These are phyloP conservation scores for Pristionchus arcanus DNA, from an alignment of 2,888 invertebrate genomes.

Conservation along the genomic window DNA sequence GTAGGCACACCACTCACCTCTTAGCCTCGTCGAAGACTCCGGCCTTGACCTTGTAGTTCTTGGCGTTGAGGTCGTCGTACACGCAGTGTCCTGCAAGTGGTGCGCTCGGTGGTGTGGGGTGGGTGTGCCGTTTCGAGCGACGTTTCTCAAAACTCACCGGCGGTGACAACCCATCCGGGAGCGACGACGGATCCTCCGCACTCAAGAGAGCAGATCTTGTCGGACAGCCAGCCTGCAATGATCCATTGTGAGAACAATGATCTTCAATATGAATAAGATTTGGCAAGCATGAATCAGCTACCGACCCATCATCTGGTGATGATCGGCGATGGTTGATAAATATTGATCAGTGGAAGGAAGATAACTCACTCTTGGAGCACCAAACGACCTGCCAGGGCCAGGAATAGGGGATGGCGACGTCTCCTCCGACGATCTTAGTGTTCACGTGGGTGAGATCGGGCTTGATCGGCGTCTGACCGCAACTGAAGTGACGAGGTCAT, in stretches of 20 bases:
- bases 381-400: conserved; percentile 58
- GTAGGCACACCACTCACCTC: conserved; percentile 49
- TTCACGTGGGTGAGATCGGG: conserved; percentile 24
- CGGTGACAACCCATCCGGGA: conserved; percentile 60
- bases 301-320: too few species aligned
- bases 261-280: not conserved
- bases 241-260: not conserved
- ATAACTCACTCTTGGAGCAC: conserved; percentile 52
- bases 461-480: conserved; percentile 55
- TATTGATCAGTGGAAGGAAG: too few species aligned
- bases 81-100: conserved; percentile 61
- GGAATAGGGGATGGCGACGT: conserved; percentile 52
- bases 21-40: conserved; percentile 61
- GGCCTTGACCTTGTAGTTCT: conserved; percentile 61
- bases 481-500: not conserved
- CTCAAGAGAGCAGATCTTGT: conserved; percentile 58
- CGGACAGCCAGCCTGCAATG: conserved; percentile 52
- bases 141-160: conserved; percentile 51
- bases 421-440: conserved; percentile 54
- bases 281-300: too few species aligned
- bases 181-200: conserved; percentile 62
- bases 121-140: not conserved
- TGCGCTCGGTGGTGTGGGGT: not conserved
- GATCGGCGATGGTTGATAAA: too few species aligned
- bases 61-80: conserved; percentile 58